phyloP scores from a whole-genome alignment of 1,140 invertebrate species.

The Marisa cornuarietis region DNA sequence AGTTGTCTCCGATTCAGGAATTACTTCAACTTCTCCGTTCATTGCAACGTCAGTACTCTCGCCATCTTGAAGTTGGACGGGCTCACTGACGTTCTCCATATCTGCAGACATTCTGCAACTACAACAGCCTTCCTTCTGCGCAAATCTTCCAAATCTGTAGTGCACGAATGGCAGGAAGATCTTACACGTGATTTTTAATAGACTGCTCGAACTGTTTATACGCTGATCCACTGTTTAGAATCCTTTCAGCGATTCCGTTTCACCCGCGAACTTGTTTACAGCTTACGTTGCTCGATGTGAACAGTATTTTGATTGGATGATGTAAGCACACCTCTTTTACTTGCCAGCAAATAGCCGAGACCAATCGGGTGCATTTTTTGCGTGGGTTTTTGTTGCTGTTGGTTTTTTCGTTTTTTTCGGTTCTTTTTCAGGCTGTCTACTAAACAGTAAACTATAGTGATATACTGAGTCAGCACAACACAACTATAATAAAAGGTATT shows the following conservation, averaged over 20 bases:
- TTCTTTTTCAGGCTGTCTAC: too few relatives aligned
- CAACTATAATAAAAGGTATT: too few relatives aligned
- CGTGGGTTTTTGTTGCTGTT: too few relatives aligned
- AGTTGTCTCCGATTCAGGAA: slow-evolving; percentile 18
- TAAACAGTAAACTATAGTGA: too few relatives aligned
- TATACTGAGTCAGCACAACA: too few relatives aligned
- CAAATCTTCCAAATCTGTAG: neutral
- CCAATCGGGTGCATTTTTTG: too few relatives aligned
- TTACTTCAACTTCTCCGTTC: slow-evolving; percentile 25
- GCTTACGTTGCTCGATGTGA: slow-evolving; percentile 9
- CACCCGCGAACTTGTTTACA: slow-evolving; percentile 31
- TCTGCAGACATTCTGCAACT: slow-evolving; percentile 25
- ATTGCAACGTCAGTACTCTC: slow-evolving; percentile 24
- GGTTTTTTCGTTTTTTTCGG: too few relatives aligned
- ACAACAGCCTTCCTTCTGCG: too few relatives aligned
- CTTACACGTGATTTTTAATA: neutral
- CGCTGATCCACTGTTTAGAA: neutral
- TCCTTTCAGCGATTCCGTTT: slow-evolving; percentile 3
- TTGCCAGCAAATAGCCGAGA: too few relatives aligned
- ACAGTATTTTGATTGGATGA: slow-evolving; percentile 18
- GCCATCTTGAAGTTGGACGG: slow-evolving; percentile 31
- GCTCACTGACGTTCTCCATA: slow-evolving; percentile 26
- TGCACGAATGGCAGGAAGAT: neutral
- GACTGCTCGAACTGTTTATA: neutral
- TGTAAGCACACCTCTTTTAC: slow-evolving; percentile 9